A percentile compares a stretch with the other conserved stretches of the same genome.
Evolutionary conservation across 2,797 vertebrate genomes (phyloP).

Genomic region (Molossus alvarezi): DNA sequence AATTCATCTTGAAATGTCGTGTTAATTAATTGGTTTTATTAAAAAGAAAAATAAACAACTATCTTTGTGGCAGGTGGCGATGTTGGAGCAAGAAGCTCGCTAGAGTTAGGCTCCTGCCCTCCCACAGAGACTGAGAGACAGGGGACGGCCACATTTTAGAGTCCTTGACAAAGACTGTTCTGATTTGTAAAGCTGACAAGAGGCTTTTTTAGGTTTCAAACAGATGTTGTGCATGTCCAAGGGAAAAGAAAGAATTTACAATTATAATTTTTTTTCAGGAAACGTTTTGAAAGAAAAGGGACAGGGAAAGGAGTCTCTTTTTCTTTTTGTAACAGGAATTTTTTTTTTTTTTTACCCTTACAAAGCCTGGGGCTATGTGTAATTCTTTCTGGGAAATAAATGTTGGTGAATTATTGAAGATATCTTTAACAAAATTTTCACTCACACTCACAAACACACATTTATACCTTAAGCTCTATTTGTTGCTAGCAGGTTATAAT

Average conservation of each 20-base stretch:
- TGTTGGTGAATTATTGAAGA: background rate
- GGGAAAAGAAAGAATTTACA: background rate
- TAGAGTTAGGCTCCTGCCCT: background rate
- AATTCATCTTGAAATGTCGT: slow-evolving; percentile 15
- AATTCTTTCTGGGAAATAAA: background rate
- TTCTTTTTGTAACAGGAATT: background rate
- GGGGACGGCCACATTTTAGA: background rate
- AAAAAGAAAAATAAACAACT: background rate
- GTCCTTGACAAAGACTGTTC: background rate
- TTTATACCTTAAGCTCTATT: background rate
- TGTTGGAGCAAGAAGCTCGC: background rate
- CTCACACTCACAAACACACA: background rate
- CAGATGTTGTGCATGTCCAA: background rate
- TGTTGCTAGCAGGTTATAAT: background rate
- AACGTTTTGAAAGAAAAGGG: background rate
- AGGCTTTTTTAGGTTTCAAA: slow-evolving; percentile 13
- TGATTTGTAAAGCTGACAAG: background rate
- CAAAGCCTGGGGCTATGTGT: background rate
- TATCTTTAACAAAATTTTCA: slow-evolving; percentile 11
- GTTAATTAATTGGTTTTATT: background rate
- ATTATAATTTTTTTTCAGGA: background rate
- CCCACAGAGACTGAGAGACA: background rate
- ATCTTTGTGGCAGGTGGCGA: background rate
- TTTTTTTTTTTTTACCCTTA: background rate
- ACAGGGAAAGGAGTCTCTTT: background rate